phyloP scores from a whole-genome alignment of 1,140 invertebrate species.

The Hylaeus volcanicus region DNA sequence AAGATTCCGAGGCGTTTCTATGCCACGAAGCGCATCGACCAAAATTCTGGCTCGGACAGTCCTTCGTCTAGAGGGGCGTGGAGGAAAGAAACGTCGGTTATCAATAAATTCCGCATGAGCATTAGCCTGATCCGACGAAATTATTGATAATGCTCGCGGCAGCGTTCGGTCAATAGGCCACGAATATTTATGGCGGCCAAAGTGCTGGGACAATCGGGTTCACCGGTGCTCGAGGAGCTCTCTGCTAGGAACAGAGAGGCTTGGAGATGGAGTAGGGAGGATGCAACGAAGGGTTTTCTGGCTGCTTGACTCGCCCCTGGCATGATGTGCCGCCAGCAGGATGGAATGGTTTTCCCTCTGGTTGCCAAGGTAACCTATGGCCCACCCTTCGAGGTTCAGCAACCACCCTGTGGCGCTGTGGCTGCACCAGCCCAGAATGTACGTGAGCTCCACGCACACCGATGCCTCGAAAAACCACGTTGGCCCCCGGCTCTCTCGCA shows the following conservation, averaged over 20 bases:
- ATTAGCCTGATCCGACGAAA: slow-evolving; percentile 54
- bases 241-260: too few species aligned
- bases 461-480: slow-evolving; percentile 44
- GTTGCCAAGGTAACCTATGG: slow-evolving; percentile 78
- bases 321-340: slow-evolving; percentile 75
- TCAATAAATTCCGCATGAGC: slow-evolving; percentile 51
- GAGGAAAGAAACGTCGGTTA: slow-evolving; percentile 8
- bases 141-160: slow-evolving; percentile 59
- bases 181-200: slow-evolving; percentile 63
- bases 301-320: slow-evolving; percentile 63
- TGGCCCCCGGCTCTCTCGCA: background rate
- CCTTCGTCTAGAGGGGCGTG: background rate
- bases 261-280: slow-evolving; percentile 33
- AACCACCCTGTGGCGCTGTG: slow-evolving; percentile 57
- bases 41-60: slow-evolving; percentile 5
- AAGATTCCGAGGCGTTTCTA: too few species aligned
- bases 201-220: slow-evolving; percentile 56
- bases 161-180: slow-evolving; percentile 39
- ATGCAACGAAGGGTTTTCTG: slow-evolving; percentile 70
- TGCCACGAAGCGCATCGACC: background rate
- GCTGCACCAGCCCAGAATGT: slow-evolving; percentile 36
- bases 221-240: slow-evolving; percentile 14
- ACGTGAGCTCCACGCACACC: slow-evolving; percentile 51
- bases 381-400: slow-evolving; percentile 72
- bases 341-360: slow-evolving; percentile 77